phyloP scores from a whole-genome alignment of 2,797 vertebrate genomes.

The Neoniphon sammara region DNA sequence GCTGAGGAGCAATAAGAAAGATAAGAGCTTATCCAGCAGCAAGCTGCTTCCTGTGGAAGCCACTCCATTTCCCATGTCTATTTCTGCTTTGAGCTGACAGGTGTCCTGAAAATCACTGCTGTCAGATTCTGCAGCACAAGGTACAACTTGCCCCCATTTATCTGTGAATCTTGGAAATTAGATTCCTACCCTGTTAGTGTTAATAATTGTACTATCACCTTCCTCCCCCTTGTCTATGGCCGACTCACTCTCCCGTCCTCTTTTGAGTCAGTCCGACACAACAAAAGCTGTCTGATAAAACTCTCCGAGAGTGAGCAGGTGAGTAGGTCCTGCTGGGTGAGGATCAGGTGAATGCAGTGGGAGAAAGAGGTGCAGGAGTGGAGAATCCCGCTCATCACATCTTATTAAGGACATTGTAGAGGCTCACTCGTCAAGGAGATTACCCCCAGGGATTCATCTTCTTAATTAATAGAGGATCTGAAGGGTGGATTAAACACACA shows the following conservation, averaged over 20 bases:
- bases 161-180: slow-evolving; percentile 35
- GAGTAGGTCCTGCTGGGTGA: background rate
- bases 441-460: slow-evolving; percentile 52
- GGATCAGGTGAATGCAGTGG: slow-evolving; percentile 12
- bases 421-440: slow-evolving; percentile 38
- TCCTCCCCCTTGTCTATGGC: slow-evolving; percentile 16
- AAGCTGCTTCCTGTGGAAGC: slow-evolving; percentile 23
- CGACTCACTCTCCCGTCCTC: slow-evolving; percentile 4
- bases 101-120: slow-evolving; percentile 29
- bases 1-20: slow-evolving; percentile 42
- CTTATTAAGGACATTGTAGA: slow-evolving; percentile 30
- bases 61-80: slow-evolving; percentile 26
- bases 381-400: slow-evolving; percentile 31
- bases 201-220: slow-evolving; percentile 36
- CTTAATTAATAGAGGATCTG: slow-evolving; percentile 67
- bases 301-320: slow-evolving; percentile 6
- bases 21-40: slow-evolving; percentile 53
- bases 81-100: slow-evolving; percentile 35
- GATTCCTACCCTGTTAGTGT: slow-evolving; percentile 70
- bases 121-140: slow-evolving; percentile 22
- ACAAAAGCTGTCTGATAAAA: slow-evolving; percentile 13
- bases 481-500: slow-evolving; percentile 37
- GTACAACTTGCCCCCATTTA: slow-evolving; percentile 34
- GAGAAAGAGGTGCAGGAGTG: background rate
- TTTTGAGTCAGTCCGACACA: slow-evolving; percentile 11